Evolutionary conservation across 2,888 invertebrate genomes (phyloP).

Genomic region (Clostera curtula): DNA sequence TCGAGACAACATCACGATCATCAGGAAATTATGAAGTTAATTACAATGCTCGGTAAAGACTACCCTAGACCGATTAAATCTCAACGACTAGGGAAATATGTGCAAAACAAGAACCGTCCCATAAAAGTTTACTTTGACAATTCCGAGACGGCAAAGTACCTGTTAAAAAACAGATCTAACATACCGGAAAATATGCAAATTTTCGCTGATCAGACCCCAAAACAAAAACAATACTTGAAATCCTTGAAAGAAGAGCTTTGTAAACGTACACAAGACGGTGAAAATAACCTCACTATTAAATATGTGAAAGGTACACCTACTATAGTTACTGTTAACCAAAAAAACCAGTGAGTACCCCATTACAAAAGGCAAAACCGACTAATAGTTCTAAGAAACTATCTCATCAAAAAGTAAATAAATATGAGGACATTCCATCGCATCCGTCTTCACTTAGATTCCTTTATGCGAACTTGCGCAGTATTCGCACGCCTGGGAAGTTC

Average conservation of each 20-base stretch:
- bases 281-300: slow-evolving; percentile 14
- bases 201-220: slow-evolving; percentile 20
- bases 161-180: slow-evolving; percentile 14
- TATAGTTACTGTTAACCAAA: too few species aligned
- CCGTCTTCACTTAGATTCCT: too few species aligned
- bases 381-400: too few species aligned
- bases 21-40: slow-evolving; percentile 8
- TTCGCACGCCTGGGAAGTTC: too few species aligned
- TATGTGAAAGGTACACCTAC: too few species aligned
- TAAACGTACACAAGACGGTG: slow-evolving; percentile 13
- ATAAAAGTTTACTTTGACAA: slow-evolving; percentile 16
- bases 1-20: slow-evolving; percentile 10
- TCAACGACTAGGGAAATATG: slow-evolving; percentile 17
- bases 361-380: too few species aligned
- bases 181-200: slow-evolving; percentile 12
- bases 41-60: slow-evolving; percentile 5
- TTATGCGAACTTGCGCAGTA: too few species aligned
- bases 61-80: slow-evolving; percentile 14
- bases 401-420: too few species aligned
- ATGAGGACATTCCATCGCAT: too few species aligned
- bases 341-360: too few species aligned
- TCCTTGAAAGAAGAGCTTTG: slow-evolving; percentile 12
- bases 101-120: slow-evolving; percentile 9
- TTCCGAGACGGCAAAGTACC: slow-evolving; percentile 6
- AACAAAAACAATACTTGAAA: slow-evolving; percentile 14